Evolutionary conservation across 2,113 vertebrate species (phyloP), one percentile per base, ranked within the genome.

Genomic region (Rostratula benghalensis): DNA sequence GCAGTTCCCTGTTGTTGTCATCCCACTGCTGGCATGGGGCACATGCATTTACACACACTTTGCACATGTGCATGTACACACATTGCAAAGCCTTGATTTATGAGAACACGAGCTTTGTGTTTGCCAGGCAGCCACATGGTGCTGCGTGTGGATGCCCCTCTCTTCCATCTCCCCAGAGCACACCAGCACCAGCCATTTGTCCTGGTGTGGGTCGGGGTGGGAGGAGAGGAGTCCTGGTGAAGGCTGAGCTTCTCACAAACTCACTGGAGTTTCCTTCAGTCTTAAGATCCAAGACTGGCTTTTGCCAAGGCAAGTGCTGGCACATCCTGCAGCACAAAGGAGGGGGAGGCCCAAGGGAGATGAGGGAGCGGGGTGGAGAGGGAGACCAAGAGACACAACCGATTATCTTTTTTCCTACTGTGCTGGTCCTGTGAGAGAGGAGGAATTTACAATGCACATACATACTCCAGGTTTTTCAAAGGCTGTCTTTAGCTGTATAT

Each of bases 301-400:
- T 70, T 89, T 96, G 94, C 96, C 97, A 97, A 97, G 96, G 90
- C 76, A 67, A 91, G 65, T 65, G 89, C 70, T 97, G 96, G 95
- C 93, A 94, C 76, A 94, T 92, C 61, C 81, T 1, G 0, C 63
- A 82, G 54, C 37, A 65, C 61, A 79, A 64, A 14, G 78, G 75
- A 68, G 84, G 45, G 21, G 13, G 73, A 87, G 85, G 59, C 3
- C 2, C 46, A 37, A 67, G 60, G 65, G 41, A 6, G 3, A 19
- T 31, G 63, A 91, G 81, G 50, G 59, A 83, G 46, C 0, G 0
- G 48, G 37, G 35, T 75, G 48, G 75, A 56, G 46, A 84, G 43
- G 14, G 65, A 56, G 63, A 85, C 78, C 59, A 76, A 79, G 60
- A 95, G 92, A 84, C 57, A 78, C 57, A 83, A 54, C 53, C 0